A percentile compares a stretch with the other conserved stretches of the same genome.
These are phyloP conservation scores for Semnornis frantzii DNA, from an alignment of 2,113 vertebrate genomes.

Conservation along the genomic window DNA sequence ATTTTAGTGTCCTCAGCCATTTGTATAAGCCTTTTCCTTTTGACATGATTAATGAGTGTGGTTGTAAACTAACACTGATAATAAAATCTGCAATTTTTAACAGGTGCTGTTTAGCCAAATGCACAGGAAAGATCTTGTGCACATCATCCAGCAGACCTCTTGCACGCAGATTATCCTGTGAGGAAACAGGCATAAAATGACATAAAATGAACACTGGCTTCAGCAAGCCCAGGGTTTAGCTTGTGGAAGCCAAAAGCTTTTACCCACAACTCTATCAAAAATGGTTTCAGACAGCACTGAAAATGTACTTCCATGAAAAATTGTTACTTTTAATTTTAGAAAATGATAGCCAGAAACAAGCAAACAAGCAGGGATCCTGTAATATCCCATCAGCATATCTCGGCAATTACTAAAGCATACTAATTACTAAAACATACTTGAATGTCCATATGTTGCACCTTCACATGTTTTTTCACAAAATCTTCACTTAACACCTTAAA, in stretches of 20 bases:
- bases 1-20: background rate
- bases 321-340: background rate
- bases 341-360: background rate
- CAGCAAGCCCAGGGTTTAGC: background rate
- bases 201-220: background rate
- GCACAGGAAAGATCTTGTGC: background rate
- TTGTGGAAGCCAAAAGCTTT: background rate
- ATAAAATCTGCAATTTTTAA: background rate
- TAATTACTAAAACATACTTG: background rate
- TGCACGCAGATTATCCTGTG: background rate
- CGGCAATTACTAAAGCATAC: background rate
- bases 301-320: background rate
- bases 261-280: background rate
- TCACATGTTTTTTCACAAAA: background rate
- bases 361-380: background rate
- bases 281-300: background rate
- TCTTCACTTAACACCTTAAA: background rate
- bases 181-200: background rate
- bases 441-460: background rate
- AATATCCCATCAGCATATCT: background rate
- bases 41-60: background rate
- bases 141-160: background rate
- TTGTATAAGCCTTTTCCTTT: background rate
- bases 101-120: background rate
- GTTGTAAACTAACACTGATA: background rate